Evolutionary conservation across 1,140 invertebrate species (phyloP).

Genomic region (Drosophila obscura): DNA sequence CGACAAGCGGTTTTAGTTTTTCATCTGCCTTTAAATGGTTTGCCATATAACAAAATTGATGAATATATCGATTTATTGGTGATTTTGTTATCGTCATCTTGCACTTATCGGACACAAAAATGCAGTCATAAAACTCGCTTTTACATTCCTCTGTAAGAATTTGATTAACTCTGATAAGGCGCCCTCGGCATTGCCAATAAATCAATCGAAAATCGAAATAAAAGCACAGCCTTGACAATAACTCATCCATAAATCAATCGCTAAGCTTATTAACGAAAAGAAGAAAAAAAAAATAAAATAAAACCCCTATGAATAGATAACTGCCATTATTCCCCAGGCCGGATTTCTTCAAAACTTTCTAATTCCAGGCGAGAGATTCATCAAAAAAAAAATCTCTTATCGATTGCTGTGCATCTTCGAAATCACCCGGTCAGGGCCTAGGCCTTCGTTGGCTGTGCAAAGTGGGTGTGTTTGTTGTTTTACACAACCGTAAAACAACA

Average conservation of each 20-base stretch:
- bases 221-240: constrained; percentile 10
- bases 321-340: too few species aligned
- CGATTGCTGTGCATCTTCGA: constrained; percentile 26
- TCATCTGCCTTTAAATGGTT: constrained; percentile 8
- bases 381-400: constrained; percentile 9
- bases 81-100: constrained; percentile 2
- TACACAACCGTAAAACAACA: constrained; percentile 44
- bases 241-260: constrained; percentile 29
- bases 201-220: constrained; percentile 29
- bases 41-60: constrained; percentile 25
- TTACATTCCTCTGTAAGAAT: constrained; percentile 49
- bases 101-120: background rate
- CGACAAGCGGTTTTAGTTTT: background rate
- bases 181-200: constrained; percentile 20
- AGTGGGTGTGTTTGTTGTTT: constrained; percentile 71
- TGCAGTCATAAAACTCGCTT: constrained; percentile 34
- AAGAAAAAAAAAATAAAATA: background rate
- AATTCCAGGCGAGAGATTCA: constrained; percentile 2
- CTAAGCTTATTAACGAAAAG: constrained; percentile 34
- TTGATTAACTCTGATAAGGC: constrained; percentile 22
- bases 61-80: constrained; percentile 19
- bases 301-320: background rate
- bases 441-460: constrained; percentile 11
- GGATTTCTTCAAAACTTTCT: constrained; percentile 41
- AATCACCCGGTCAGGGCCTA: background rate